phyloP scores from a whole-genome alignment of 2,113 vertebrate genomes.

The Erythrolamprus reginae region DNA sequence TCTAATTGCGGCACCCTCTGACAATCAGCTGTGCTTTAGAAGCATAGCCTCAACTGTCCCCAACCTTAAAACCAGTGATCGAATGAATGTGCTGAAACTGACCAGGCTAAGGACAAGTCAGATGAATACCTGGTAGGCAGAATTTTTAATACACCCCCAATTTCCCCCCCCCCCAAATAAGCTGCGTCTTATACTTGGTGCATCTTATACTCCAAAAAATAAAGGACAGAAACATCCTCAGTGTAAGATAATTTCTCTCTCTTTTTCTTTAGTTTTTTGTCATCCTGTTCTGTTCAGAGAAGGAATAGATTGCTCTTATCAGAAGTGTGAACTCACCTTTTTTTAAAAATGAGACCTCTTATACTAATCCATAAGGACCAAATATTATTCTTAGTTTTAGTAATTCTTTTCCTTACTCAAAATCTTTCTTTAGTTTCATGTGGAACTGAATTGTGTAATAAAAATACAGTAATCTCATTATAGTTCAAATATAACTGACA shows the following conservation, averaged over 20 bases:
- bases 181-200: too few relatives aligned
- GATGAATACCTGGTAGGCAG: too few relatives aligned
- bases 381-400: background rate
- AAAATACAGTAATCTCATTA: background rate
- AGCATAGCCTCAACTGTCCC: too few relatives aligned
- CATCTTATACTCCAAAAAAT: too few relatives aligned
- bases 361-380: background rate
- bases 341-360: background rate
- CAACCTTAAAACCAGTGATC: too few relatives aligned
- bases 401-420: background rate
- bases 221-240: background rate
- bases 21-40: too few relatives aligned
- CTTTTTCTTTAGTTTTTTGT: background rate
- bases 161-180: too few relatives aligned
- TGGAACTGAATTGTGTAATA: background rate
- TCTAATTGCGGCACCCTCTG: too few relatives aligned
- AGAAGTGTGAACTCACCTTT: background rate
- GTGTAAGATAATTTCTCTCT: background rate
- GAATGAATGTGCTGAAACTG: too few relatives aligned
- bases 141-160: too few relatives aligned
- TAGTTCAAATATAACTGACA: background rate
- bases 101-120: too few relatives aligned
- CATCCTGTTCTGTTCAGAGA: background rate
- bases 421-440: background rate
- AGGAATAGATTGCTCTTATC: background rate